Base-by-base conservation (phyloP, 2,797 vertebrate genomes). In the Peromyscus attwateri region DNA sequence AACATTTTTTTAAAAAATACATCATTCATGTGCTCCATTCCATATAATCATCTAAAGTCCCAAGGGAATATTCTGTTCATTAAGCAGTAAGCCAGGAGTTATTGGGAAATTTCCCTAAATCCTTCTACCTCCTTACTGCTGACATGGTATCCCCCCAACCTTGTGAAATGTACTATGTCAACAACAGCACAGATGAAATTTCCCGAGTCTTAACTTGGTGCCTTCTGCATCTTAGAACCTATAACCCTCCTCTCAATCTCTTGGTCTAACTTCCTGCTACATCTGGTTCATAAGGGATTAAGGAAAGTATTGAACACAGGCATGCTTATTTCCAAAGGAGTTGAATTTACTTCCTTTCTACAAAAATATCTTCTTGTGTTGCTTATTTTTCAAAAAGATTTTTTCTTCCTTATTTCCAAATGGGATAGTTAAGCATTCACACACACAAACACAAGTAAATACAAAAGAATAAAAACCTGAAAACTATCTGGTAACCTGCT, bases 61-160 rank as follows among this genome's bases (percentile, higher is more conserved):
- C 57, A 77, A 73, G 81, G 25, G 21, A 93, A 87, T 89, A 2
- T 55, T 92, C n/a, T 89, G 16, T 92, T 97, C 40, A 95, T 96
- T 93, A 96, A 94, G 46, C 31, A 75, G 34, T 87, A 93, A 95
- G 62, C 52, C 92, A 89, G 66, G 46, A 13, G 60, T 77, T 89
- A 87, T 76, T 84, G 92, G 57, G 75, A 95, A 92, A 94, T 87
- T 92, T 94, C 49, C 85, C 68, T 91, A 94, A 96, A 64, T 66
- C 93, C 71, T 94, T 94, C 88, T 80, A 71, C 43, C 77, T 92
- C 64, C n/a, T 91, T 89, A 92, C 7, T 83, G 31, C 23, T 80
- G 49, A 60, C 49, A 76, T 9, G 9, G 40, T 17, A 73, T 75
- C 40, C 87, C 27, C 76, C 71, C 23, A 83, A 40, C 23, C 60